Percentiles rank a stretch among this genome's conserved stretches.
Evolutionary conservation across 2,113 vertebrate genomes (phyloP).

Genomic region (Bucco capensis): DNA sequence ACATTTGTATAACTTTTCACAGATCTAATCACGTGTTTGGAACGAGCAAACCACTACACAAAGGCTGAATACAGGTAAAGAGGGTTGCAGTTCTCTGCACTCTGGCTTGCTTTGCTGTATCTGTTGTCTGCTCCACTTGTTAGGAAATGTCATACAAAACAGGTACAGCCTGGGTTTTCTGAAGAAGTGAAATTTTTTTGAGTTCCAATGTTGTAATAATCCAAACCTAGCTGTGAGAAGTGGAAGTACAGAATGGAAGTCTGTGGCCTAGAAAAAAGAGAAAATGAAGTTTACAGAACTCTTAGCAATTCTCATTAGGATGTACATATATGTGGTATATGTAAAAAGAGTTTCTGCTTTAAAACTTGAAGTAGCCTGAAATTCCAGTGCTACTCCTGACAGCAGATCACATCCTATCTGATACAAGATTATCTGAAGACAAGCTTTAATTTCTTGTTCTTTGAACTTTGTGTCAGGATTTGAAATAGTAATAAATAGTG

Average conservation of each 20-base stretch:
- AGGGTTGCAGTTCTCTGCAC: not conserved
- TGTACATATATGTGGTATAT: not conserved
- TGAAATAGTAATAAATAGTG: slow-evolving; percentile 37
- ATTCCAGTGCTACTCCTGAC: not conserved
- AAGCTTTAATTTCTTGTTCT: slow-evolving; percentile 36
- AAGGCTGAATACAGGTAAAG: slow-evolving; percentile 81
- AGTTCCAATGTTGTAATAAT: not conserved
- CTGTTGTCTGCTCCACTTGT: not conserved
- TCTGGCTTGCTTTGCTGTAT: not conserved
- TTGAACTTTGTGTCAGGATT: slow-evolving; percentile 30
- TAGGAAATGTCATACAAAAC: not conserved
- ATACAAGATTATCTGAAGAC: slow-evolving; percentile 43
- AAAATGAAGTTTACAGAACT: not conserved
- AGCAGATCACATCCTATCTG: not conserved
- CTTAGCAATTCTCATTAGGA: not conserved
- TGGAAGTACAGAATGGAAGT: not conserved
- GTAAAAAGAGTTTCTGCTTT: slow-evolving; percentile 18
- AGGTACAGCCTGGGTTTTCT: not conserved
- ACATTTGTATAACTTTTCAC: slow-evolving; percentile 54
- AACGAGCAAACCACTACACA: slow-evolving; percentile 76
- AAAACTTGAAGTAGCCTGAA: slow-evolving; percentile 22
- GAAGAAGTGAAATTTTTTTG: not conserved
- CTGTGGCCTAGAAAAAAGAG: not conserved
- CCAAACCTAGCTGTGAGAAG: not conserved
- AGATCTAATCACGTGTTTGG: slow-evolving; percentile 87